phyloP scores from a whole-genome alignment of 23 tunicate species.

The Diplosoma virens region DNA sequence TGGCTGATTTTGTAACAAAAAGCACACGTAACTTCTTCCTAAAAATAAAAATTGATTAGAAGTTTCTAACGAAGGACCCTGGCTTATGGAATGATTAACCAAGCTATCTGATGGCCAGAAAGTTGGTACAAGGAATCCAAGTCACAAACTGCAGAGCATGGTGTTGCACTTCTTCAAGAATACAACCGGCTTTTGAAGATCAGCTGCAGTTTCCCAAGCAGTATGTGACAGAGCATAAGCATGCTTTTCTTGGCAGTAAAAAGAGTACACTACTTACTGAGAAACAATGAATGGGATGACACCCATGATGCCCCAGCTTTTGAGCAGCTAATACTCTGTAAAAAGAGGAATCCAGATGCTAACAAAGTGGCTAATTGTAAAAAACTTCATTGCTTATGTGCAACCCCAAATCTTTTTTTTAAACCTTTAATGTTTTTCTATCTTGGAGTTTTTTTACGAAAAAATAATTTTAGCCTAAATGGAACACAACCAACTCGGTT shows the following conservation, averaged over 20 bases:
- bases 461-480: too few relatives aligned
- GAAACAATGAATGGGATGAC: slow-evolving; percentile 20
- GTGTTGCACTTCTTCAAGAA: slow-evolving; percentile 3
- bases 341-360: slow-evolving; percentile 11
- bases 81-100: slow-evolving; percentile 21
- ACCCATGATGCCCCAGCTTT: slow-evolving; percentile 7
- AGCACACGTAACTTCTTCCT: too few relatives aligned
- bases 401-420: slow-evolving; percentile 24
- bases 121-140: slow-evolving; percentile 21
- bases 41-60: too few relatives aligned
- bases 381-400: slow-evolving; percentile 13
- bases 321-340: slow-evolving; percentile 26
- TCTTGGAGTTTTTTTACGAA: too few relatives aligned
- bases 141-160: too few relatives aligned
- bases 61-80: slow-evolving; percentile 17
- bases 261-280: slow-evolving; percentile 20
- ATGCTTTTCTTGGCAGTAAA: neutral
- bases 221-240: slow-evolving; percentile 15
- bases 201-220: too few relatives aligned
- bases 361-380: slow-evolving; percentile 9
- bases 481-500: too few relatives aligned
- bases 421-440: too few relatives aligned
- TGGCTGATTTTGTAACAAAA: too few relatives aligned
- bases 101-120: slow-evolving; percentile 17
- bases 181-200: slow-evolving; percentile 10